phyloP scores from a whole-genome alignment of 2,113 vertebrate genomes.

The Acrocephalus arundinaceus region DNA sequence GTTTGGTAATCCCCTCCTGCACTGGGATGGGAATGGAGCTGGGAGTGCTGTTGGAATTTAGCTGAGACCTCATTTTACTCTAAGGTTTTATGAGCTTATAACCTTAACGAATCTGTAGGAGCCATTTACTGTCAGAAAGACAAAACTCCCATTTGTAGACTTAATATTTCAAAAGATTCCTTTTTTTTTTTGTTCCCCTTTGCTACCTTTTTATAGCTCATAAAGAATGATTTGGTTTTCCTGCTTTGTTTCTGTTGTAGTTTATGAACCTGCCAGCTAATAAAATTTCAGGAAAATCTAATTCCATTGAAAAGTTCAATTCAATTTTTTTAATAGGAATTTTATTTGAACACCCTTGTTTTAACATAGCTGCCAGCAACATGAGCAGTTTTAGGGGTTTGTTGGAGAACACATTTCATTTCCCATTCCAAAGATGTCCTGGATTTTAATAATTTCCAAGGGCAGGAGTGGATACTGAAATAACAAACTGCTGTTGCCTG shows the following conservation, averaged over 20 bases:
- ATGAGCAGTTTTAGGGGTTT: background rate
- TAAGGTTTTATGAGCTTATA: background rate
- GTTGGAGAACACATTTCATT: slow-evolving; percentile 22
- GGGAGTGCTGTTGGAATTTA: background rate
- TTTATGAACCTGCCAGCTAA: slow-evolving; percentile 53
- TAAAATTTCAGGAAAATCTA: slow-evolving; percentile 41
- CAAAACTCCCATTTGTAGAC: background rate
- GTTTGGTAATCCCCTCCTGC: background rate
- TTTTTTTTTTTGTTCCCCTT: background rate
- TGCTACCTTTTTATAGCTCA: background rate
- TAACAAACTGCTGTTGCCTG: background rate
- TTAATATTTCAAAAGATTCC: background rate
- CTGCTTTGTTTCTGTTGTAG: slow-evolving; percentile 20
- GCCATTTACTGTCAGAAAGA: background rate
- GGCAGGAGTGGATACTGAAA: background rate
- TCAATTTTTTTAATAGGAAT: slow-evolving; percentile 23
- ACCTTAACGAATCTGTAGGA: background rate
- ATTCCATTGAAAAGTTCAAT: slow-evolving; percentile 47
- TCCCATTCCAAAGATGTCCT: background rate
- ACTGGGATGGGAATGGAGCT: background rate
- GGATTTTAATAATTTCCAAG: slow-evolving; percentile 52
- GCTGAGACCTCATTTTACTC: background rate
- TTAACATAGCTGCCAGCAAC: slow-evolving; percentile 1
- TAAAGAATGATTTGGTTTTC: slow-evolving; percentile 16
- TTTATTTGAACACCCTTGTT: slow-evolving; percentile 28